Conservation (phyloP, 2,797 vertebrate genomes). For the Leptoclinus maculatus region DNA sequence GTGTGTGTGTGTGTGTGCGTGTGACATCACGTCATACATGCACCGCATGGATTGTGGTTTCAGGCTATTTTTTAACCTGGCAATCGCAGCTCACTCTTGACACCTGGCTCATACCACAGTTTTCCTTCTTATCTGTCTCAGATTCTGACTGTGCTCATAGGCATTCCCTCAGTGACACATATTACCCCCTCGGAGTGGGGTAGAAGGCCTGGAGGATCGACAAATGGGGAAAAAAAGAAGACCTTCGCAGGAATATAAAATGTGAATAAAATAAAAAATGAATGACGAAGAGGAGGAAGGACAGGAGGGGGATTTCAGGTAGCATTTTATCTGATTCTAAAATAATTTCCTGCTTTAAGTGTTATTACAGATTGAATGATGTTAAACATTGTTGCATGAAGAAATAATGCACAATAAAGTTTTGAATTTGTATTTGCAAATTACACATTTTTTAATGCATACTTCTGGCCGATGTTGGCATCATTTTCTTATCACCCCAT, state of each 20-base stretch:
- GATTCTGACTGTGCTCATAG: constrained; percentile 33
- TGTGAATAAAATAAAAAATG: constrained; percentile 1
- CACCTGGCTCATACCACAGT: constrained; percentile 35
- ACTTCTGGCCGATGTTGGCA: neutral
- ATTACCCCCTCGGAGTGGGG: constrained; percentile 25
- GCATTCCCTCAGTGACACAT: constrained; percentile 44
- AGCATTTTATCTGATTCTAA: neutral
- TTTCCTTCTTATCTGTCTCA: constrained; percentile 32
- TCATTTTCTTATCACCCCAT: neutral
- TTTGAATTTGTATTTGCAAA: neutral
- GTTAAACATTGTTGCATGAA: neutral
- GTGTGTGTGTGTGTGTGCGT: constrained; percentile 13
- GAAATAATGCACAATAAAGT: neutral
- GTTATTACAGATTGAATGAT: neutral
- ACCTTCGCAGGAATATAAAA: constrained; percentile 11
- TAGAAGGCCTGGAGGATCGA: neutral
- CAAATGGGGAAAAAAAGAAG: neutral
- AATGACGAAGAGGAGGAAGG: neutral
- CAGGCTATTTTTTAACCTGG: constrained; percentile 50
- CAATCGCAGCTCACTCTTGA: constrained; percentile 50
- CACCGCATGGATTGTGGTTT: constrained; percentile 4
- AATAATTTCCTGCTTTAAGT: neutral
- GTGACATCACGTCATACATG: constrained; percentile 1
- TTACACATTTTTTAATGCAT: neutral
- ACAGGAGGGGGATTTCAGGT: neutral